phyloP scores from a whole-genome alignment of 2,888 invertebrate genomes.

The Tachina fera region DNA sequence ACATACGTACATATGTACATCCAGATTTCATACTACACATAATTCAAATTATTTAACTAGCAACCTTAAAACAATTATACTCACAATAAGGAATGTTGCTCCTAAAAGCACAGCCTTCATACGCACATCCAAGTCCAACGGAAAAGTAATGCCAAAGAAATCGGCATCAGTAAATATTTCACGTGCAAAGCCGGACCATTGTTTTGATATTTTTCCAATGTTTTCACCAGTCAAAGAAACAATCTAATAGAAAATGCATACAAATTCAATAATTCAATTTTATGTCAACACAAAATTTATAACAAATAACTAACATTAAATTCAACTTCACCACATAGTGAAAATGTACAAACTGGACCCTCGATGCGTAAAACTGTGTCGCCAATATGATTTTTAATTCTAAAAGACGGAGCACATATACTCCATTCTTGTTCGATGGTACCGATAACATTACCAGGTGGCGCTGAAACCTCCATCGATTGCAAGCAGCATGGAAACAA shows the following conservation, averaged over 20 bases:
- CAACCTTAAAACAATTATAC: conserved; percentile 75
- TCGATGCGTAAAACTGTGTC: conserved; percentile 90
- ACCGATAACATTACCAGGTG: conserved; percentile 88
- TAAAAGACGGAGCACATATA: conserved; percentile 88
- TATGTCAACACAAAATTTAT: not conserved
- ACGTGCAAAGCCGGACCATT: conserved; percentile 92
- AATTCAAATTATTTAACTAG: not conserved
- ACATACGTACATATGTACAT: too few relatives aligned
- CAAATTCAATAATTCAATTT: not conserved
- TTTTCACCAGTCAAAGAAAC: conserved; percentile 90
- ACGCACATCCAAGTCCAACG: conserved; percentile 93
- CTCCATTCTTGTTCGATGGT: conserved; percentile 91
- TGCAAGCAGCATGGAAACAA: conserved; percentile 94
- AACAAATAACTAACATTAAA: conserved; percentile 86
- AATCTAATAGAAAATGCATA: conserved; percentile 84
- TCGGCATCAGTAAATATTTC: conserved; percentile 94
- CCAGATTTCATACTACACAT: too few relatives aligned
- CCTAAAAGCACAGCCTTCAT: conserved; percentile 92
- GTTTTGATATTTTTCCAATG: conserved; percentile 94
- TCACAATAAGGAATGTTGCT: conserved; percentile 91
- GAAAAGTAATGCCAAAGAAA: conserved; percentile 95
- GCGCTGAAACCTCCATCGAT: conserved; percentile 90
- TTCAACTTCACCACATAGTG: conserved; percentile 91
- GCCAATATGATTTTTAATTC: conserved; percentile 89
- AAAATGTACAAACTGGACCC: conserved; percentile 91